Percentiles rank a stretch among this genome's conserved stretches.
Evolutionary conservation across 2,888 invertebrate species (phyloP).

Genomic region (Nephrocerus scutellatus): DNA sequence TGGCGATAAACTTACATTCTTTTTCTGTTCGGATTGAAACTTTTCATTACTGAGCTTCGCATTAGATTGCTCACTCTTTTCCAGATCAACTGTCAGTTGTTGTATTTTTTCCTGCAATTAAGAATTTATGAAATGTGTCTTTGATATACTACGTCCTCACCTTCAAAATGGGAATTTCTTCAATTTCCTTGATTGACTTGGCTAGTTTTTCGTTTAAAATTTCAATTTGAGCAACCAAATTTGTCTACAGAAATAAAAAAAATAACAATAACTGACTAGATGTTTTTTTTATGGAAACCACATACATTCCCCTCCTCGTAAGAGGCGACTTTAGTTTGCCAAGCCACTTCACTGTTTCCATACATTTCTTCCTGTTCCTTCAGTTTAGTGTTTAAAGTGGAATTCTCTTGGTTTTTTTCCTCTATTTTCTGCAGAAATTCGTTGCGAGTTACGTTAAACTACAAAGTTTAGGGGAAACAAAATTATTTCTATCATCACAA

Average conservation of each 20-base stretch:
- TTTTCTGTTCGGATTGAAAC: constrained; percentile 17
- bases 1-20: constrained; percentile 18
- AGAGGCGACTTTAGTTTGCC: no score
- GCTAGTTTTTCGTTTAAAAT: no score
- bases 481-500: constrained; percentile 1
- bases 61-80: not conserved
- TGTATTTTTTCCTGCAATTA: not conserved
- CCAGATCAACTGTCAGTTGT: not conserved
- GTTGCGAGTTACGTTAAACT: constrained; percentile 9
- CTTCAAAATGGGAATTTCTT: no score
- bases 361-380: not conserved
- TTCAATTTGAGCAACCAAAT: no score
- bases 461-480: not conserved
- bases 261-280: no score
- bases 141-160: no score
- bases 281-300: no score
- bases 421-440: constrained; percentile 9
- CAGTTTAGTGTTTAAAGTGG: not conserved
- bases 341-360: no score
- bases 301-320: no score
- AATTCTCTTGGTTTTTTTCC: not conserved
- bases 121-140: not conserved
- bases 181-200: no score
- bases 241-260: no score
- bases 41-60: constrained; percentile 11